A percentile compares a stretch with the other conserved stretches of the same genome.
These are phyloP conservation scores for Pitta sordida DNA, from an alignment of 2,113 vertebrate genomes.

Conservation along the genomic window DNA sequence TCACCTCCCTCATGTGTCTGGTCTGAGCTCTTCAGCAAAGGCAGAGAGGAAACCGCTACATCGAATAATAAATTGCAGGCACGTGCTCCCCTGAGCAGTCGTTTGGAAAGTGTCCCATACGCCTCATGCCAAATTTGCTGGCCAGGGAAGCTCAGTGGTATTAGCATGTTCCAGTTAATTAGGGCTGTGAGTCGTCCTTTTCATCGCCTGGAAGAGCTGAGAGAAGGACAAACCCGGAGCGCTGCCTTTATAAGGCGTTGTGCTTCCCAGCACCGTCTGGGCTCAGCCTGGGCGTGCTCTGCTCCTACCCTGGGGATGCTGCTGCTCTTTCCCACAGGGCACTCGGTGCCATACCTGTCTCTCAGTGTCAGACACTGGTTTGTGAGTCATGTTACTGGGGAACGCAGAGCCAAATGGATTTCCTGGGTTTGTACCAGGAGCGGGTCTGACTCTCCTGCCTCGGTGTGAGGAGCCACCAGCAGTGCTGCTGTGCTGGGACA, in stretches of 20 bases:
- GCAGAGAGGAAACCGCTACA: constrained; percentile 2
- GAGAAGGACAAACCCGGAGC: constrained; percentile 24
- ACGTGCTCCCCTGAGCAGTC: neutral
- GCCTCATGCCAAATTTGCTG: constrained; percentile 27
- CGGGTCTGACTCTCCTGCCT: neutral
- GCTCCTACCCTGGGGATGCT: neutral
- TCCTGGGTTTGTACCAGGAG: neutral
- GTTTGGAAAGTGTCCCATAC: constrained; percentile 32
- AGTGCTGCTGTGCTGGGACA: neutral
- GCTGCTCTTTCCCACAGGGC: neutral
- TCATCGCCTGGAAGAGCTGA: constrained; percentile 26
- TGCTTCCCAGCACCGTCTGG: neutral
- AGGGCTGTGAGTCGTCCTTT: constrained; percentile 44
- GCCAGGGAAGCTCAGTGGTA: constrained; percentile 50
- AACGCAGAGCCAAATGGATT: neutral
- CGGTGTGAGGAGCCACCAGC: fast-evolving
- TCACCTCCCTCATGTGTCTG: neutral
- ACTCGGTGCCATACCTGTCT: neutral
- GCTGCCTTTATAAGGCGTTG: constrained; percentile 52
- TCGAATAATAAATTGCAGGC: constrained; percentile 25
- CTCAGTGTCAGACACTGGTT: neutral
- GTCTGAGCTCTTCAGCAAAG: neutral
- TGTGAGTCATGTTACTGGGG: neutral
- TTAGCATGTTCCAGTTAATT: constrained; percentile 58
- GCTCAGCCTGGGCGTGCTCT: neutral